phyloP scores from a whole-genome alignment of 2,888 invertebrate species.

The Morpho deidamia region DNA sequence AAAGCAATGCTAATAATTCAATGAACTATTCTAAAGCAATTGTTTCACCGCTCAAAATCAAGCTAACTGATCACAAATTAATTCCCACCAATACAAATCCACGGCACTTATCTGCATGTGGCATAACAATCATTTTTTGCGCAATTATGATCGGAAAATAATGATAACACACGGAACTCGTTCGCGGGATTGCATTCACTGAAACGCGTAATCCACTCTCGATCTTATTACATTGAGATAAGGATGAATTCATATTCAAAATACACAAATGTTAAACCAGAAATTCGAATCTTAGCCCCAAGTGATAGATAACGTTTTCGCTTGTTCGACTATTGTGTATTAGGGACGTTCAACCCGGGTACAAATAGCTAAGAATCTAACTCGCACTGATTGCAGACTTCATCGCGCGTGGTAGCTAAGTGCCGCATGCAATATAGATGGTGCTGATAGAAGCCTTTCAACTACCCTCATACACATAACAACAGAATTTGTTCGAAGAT shows the following conservation, averaged over 20 bases:
- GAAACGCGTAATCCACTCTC: conserved; percentile 3
- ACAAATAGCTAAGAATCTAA: conserved; percentile 29
- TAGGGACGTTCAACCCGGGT: conserved; percentile 20
- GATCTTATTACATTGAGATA: conserved; percentile 10
- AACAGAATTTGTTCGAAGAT: background rate
- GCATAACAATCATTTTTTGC: conserved; percentile 24
- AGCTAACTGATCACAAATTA: conserved; percentile 5
- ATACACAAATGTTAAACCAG: background rate
- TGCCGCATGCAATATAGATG: conserved; percentile 24
- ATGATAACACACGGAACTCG: conserved; percentile 26
- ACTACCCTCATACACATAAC: conserved; percentile 11
- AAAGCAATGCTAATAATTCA: background rate
- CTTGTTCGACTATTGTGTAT: background rate
- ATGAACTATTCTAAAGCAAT: background rate
- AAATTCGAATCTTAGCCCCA: background rate
- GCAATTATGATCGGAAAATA: conserved; percentile 25
- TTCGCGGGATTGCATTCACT: conserved; percentile 18
- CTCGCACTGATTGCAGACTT: conserved; percentile 33
- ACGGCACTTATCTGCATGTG: conserved; percentile 9
- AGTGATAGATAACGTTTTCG: conserved; percentile 13
- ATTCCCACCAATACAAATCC: conserved; percentile 9
- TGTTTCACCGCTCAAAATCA: background rate
- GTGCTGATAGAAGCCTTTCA: conserved; percentile 18
- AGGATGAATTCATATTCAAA: conserved; percentile 3
- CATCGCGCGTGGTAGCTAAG: conserved; percentile 30